Base-by-base conservation (phyloP, 2,888 invertebrate species). In the Clivina fossor region DNA sequence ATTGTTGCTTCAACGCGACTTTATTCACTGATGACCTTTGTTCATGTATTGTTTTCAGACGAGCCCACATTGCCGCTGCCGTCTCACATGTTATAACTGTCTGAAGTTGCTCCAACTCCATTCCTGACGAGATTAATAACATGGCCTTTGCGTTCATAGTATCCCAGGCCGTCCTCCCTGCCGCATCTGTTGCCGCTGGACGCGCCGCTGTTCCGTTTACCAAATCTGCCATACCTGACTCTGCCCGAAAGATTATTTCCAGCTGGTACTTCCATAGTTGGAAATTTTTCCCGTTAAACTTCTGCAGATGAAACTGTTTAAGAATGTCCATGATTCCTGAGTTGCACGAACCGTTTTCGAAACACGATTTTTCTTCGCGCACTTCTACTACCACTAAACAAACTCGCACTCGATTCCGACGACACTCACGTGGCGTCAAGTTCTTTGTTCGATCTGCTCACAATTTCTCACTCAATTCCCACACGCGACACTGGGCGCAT, bases 1-100 rank as follows among this genome's bases (percentile, higher is more conserved):
- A 41, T 40, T 26, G 15, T 33, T 59, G 59, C 16, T 53, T 59
- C 16, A 59, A 35, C 0, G 35, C 38, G 9, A 58, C 26, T 38
- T 51, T 58, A 40, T 57, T 58, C 24, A 57, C 43, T 22, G 43
- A 11, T 11, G 43, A 41, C 22, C 43, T 37, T 26, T 59, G 59
- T 20, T 59, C 58, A 26, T 58, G 58, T 5, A 59, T 35, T 9
- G 18, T n/a, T 13, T 59, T 59, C 8, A 59, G 37, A 7, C 58
- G 48, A 24, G 7, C 24, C 58, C 58, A 59, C 55, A 59, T 59
- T 8, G 40, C 28, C 2, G 30, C 1, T n/a, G 40, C 37, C 4
- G 15, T 49, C 9, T 20, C 4, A 37, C 43, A 41, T n/a, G 16
- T 41, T 41, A 41, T 11, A 22, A 41, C 11, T 22, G 24, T 41